Base-by-base conservation (phyloP, 2,888 invertebrate genomes). In the Incurvaria masculella region DNA sequence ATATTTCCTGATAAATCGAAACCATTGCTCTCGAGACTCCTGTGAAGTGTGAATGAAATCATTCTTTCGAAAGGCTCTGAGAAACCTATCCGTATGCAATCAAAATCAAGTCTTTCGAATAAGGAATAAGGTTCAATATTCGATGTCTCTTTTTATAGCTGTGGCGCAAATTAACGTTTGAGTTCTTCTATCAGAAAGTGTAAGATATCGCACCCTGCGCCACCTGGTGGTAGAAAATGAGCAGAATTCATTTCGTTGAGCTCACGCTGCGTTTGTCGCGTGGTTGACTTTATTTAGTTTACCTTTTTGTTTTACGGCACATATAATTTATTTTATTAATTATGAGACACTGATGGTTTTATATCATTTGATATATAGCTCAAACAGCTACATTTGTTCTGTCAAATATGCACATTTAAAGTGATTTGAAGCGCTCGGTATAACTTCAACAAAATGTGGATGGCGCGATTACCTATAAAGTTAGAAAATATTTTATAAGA, bases 181-280 rank as follows among this genome's bases (percentile, higher is more conserved):
- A 52, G 64, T 63, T 63, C 64, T 65, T 61, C 55, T 64, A 66
- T 68, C 68, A 66, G 63, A 66, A 63, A 57, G 61, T 60, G 61
- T 65, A 62, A 65, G 61, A 62, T 64, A 65, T 64, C 45, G 45
- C 48, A 56, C 58, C 56, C 55, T 14, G 54, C 57, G 62, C 61
- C 60, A 61, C 64, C 62, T 61, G 67, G 63, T 63, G 63, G 64
- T 61, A 62, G 59, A 57, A 65, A 66, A 63, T 66, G 64, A 61
- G 58, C 57, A 57, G 62, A 56, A 71, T 72, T 65, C 65, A 64
- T 69, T 66, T 65, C 61, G 62, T 66, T 61, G 64, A 65, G 53
- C 62, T 63, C 73, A 71, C 65, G 73, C 74, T 69, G 74, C 52
- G 74, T 63, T 14, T 63, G 66, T 66, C 69, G 62, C 64, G 57